Evolutionary conservation across 2,113 vertebrate species (phyloP), one percentile per base, ranked within the genome.

Genomic region (Leptocoma aspasia): DNA sequence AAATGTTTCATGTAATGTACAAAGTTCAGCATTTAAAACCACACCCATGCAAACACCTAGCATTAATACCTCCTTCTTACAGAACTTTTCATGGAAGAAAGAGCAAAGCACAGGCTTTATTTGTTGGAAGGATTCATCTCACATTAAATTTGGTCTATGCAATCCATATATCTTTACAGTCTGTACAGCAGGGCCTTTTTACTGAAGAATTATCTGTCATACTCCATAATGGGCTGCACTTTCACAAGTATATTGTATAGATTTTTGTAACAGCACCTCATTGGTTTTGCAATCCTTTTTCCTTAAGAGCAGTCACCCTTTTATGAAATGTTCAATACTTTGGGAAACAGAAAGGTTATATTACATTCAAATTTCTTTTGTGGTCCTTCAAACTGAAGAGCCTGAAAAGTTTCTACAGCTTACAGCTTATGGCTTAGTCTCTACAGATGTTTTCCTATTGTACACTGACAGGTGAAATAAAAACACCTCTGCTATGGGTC

Each of bases 191-290:
- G 42, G 65, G 28, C 23, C 73, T 94, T 91, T 79, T 89, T 70
- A 76, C 90, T 92, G 70, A 96, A 89, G 78, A 93, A 96, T 95
- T 96, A 71, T 87, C 87, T 96, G 90, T 85, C 96, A 84, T 86
- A 83, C 35, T 73, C 61, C 75, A 79, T 97, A 96, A 96, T 90
- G 66, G 96, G 70, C 31, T 81, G 42, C 69, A 90, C 68, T 95
- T 95, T 94, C 91, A 93, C 86, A 92, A 79, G 81, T 70, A 59
- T 64, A 89, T 76, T 49, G 44, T 85, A 97, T 95, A 70, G 94
- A 96, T 97, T 97, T 97, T 96, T 95, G 49, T 79, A 93, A 90
- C 50, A 95, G 66, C 57, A 78, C 16, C 89, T 94, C 69, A 80
- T 73, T 82, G 84, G 89, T 81, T 96, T 90, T 90, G 54, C 89